These are phyloP conservation scores for Cavia porcellus DNA, from an alignment of 2,113 vertebrate genomes.

Conservation along the genomic window DNA sequence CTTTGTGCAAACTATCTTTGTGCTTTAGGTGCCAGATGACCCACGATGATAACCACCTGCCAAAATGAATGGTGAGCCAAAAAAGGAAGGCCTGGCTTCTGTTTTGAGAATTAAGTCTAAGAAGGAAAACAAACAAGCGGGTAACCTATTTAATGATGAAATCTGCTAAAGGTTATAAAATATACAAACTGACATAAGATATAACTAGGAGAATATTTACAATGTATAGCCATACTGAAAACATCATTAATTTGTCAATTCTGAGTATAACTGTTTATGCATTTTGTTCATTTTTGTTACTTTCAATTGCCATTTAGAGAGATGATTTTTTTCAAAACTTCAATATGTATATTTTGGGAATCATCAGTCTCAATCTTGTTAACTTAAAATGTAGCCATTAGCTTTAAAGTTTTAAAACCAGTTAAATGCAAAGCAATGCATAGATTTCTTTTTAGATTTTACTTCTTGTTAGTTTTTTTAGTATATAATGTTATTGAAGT, in stretches of 20 bases:
- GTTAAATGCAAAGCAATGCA: slow-evolving; percentile 66
- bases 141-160: not conserved
- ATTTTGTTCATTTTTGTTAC: slow-evolving; percentile 54
- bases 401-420: slow-evolving; percentile 61
- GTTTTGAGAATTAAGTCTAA: not conserved
- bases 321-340: not conserved
- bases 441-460: not conserved
- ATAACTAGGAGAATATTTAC: not conserved
- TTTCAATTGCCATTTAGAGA: slow-evolving; percentile 52
- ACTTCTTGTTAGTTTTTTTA: not conserved
- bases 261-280: not conserved
- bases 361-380: slow-evolving; percentile 13
- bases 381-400: slow-evolving; percentile 55
- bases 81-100: not conserved
- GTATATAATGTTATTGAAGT: slow-evolving; percentile 42
- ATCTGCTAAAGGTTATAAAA: slow-evolving; percentile 31
- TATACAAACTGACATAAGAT: slow-evolving; percentile 26
- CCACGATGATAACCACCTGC: not conserved
- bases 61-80: not conserved
- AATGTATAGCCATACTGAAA: slow-evolving; percentile 1
- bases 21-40: not conserved
- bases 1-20: not conserved
- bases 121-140: not conserved
- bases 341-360: slow-evolving; percentile 28
- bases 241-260: not conserved